Evolutionary conservation across 2,888 invertebrate genomes (phyloP), one percentile per base, ranked within the genome.

Genomic region (Epirrita christyi): DNA sequence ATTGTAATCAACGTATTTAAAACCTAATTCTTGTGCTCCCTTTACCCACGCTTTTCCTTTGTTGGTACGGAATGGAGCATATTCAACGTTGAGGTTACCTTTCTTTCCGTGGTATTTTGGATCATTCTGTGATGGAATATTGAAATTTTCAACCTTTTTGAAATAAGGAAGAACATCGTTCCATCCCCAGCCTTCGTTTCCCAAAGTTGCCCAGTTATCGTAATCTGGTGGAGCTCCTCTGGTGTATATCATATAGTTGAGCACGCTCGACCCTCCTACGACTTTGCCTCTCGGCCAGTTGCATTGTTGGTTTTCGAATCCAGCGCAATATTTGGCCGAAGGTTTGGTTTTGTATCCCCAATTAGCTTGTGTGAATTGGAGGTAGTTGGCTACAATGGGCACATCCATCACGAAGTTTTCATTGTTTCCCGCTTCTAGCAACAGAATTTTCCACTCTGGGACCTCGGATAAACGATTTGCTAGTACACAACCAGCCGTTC

Each of bases 321-420:
- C 96, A 15, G 95, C 91, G 72, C 96, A 96, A 66, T 94, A 95
- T 50, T 88, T 93, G 41, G 93, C 91, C 10, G 96, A 96, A 0
- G 97, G 95, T 77, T 95, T 95, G 0, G 97, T 96, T 75, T 95
- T 94, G 81, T 96, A 97, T 64, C 93, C 94, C 97, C 97, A 97
- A 76, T 97, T 96, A 42, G 95, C 93, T 40, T 94, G 90, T 5
- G 94, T 93, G 68, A 95, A 93, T 73, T 96, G 96, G 6, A 96
- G 85, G 68, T 95, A 95, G 75, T 95, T 95, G 2, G 95, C 95
- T 2, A 95, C 75, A n/a, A 96, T 85, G 0, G 96, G 96, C 28
- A 96, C 92, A 74, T 96, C 96, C 96, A 96, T 96, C 8, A 96
- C 70, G 51, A 93, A 93, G 72, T 94, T 95, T 83, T 96, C 96